Percentiles rank a stretch among this genome's conserved stretches.
These are phyloP conservation scores for Tipula confusa DNA, from an alignment of 2,888 invertebrate species.

Conservation along the genomic window DNA sequence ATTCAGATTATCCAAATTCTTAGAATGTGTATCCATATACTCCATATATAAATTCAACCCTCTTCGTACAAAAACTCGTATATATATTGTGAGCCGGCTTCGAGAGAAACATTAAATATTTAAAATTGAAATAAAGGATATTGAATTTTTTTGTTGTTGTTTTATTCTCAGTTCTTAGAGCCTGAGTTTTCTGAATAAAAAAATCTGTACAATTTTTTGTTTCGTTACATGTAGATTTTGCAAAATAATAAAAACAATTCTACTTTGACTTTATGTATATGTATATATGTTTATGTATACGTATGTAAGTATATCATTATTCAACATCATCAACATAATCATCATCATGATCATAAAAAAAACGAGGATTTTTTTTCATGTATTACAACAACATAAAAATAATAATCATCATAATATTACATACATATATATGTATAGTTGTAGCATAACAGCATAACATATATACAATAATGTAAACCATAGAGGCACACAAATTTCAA, in stretches of 20 bases:
- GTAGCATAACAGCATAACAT: background rate
- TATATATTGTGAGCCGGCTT: background rate
- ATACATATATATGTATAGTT: background rate
- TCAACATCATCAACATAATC: constrained; percentile 3
- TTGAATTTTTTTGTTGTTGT: background rate
- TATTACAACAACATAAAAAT: constrained; percentile 15
- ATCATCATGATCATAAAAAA: constrained; percentile 8
- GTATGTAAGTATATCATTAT: background rate
- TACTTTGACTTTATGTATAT: background rate
- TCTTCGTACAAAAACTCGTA: background rate
- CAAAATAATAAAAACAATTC: constrained; percentile 20
- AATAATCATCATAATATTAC: constrained; percentile 5
- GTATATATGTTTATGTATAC: background rate
- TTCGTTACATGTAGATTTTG: background rate
- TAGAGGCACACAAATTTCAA: background rate
- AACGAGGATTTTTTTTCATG: background rate
- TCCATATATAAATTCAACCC: background rate
- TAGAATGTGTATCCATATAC: background rate
- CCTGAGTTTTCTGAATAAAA: background rate
- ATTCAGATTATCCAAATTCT: background rate
- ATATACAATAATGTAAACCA: background rate
- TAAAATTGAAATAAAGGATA: background rate
- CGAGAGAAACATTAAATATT: background rate
- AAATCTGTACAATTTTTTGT: background rate
- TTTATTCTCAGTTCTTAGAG: background rate